phyloP scores from a whole-genome alignment of 1,140 invertebrate genomes.

The Lucilia cuprina region DNA sequence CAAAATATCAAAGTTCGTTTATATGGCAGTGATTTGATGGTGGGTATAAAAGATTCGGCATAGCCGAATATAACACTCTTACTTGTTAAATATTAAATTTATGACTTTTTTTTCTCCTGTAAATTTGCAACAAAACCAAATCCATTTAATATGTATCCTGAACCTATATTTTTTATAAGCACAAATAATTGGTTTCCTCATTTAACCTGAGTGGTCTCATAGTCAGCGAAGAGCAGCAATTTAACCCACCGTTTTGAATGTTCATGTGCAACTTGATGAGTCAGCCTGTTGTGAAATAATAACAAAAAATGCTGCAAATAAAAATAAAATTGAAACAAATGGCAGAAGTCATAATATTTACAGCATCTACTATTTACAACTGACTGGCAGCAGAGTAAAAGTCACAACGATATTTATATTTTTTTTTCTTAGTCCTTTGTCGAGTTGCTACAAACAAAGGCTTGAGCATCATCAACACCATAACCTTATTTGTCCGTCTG shows the following conservation, averaged over 20 bases:
- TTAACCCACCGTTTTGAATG: not conserved
- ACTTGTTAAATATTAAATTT: too few species aligned
- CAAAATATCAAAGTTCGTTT: too few species aligned
- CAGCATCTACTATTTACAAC: not conserved
- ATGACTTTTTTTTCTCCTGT: too few species aligned
- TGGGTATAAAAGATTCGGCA: too few species aligned
- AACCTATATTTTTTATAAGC: conserved; percentile 49
- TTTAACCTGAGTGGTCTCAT: conserved; percentile 57
- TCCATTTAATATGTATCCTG: not conserved
- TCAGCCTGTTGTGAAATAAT: conserved; percentile 7
- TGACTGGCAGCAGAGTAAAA: not conserved
- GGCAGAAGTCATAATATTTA: conserved; percentile 15
- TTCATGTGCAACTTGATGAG: not conserved
- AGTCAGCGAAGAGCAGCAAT: not conserved
- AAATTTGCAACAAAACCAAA: not conserved
- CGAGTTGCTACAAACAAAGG: not conserved
- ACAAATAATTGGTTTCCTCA: conserved; percentile 63
- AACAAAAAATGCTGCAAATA: not conserved
- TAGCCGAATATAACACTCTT: too few species aligned
- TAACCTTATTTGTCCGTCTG: conserved; percentile 40
- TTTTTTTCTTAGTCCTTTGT: not conserved
- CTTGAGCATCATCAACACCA: conserved; percentile 39
- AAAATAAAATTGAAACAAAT: conserved; percentile 35
- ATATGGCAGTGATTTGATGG: too few species aligned
- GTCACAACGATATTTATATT: conserved; percentile 22